Conservation (phyloP, 2,888 invertebrate species). For the Proisotoma minuta region DNA sequence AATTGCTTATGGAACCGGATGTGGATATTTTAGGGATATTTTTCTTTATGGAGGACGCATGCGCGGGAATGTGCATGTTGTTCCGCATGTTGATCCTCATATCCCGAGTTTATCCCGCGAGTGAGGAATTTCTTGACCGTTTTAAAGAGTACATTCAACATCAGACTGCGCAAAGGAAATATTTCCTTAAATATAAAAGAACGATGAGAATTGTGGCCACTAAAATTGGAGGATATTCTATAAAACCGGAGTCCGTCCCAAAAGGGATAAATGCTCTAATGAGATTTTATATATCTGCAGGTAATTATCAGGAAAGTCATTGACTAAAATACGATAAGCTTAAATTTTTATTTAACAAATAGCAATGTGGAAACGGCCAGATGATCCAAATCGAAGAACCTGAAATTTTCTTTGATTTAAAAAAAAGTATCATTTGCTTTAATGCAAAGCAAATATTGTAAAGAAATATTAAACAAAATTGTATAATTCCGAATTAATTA, state of each 20-base stretch:
- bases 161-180: conserved; percentile 28
- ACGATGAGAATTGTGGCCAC: conserved; percentile 23
- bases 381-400: no score
- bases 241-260: conserved; percentile 26
- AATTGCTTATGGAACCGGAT: conserved; percentile 31
- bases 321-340: no score
- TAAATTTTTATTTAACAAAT: no score
- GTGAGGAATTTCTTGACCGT: conserved; percentile 24
- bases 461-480: no score
- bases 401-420: no score
- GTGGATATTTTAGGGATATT: conserved; percentile 29
- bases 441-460: no score
- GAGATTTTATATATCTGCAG: conserved; percentile 35
- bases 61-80: conserved; percentile 37
- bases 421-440: no score
- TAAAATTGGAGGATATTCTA: conserved; percentile 31
- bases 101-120: conserved; percentile 27
- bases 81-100: conserved; percentile 36
- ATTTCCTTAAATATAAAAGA: conserved; percentile 19
- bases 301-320: conserved; percentile 37
- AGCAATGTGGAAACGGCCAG: no score
- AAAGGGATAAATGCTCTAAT: conserved; percentile 26
- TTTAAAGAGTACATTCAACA: conserved; percentile 22
- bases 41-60: conserved; percentile 34
- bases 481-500: no score